Evolutionary conservation across 1,140 invertebrate genomes (phyloP), one percentile per base, ranked within the genome.

Genomic region (Nephila pilipes): DNA sequence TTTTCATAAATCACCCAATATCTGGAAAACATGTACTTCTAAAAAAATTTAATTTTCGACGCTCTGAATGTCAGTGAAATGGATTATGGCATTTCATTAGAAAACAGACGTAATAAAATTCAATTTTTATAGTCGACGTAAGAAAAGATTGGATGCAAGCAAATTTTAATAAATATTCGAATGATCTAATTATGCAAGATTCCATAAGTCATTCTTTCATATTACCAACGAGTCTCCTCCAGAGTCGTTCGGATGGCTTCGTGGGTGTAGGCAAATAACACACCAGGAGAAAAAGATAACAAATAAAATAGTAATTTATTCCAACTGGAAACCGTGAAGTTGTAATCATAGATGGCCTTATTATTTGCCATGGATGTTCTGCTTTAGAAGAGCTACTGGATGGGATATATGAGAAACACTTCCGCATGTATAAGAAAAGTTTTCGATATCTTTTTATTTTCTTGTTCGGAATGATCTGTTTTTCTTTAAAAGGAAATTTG

Each of bases 331-430:
- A 83, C 54, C 80, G 80, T 83, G 80, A 83, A 55, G 80, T 83
- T 83, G 80, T 54, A 83, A 83, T 83, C 80, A 83, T 83, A 83
- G 80, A 83, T 83, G 80, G 80, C 80, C 80, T 55, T 83, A 83
- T 83, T 83, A 83, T 83, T 54, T 83, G n/a, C 38, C 54, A 29
- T 16, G 80, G 80, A 55, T n/a, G 22, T 16, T 54, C 14, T 54
- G 36, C 25, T 32, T 63, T 63, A 63, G 60, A 22, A 63, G 60
- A 63, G 60, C 69, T 75, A 75, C 69, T 75, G 69, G 29, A 75
- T 5, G 69, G 29, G 69, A 36, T 75, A 36, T 75, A 75, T 75
- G 29, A 75, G 69, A 75, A 46, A 22, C 6, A 55, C 80, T 54
- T 83, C 54, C 38, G 80, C 80, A 54, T 83, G 20, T 16, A 6